These are phyloP conservation scores for Laspeyria flexula DNA, from an alignment of 2,888 invertebrate species.

Conservation along the genomic window DNA sequence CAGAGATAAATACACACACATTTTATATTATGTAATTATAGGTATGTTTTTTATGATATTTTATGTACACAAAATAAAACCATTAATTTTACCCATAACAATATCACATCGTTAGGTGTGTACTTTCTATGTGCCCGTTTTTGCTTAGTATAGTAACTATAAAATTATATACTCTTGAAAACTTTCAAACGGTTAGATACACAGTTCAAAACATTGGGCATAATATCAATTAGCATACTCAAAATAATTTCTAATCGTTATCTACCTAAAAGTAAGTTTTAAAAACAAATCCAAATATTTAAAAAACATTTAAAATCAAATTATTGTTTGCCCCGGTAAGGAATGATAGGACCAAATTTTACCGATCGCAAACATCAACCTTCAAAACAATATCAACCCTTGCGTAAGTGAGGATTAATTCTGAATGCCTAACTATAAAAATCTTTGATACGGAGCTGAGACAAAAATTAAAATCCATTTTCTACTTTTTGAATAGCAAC, in stretches of 20 bases:
- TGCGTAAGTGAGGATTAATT: constrained; percentile 1
- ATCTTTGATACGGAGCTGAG: too few relatives aligned
- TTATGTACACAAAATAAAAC: constrained; percentile 81
- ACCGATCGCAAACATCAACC: constrained; percentile 80
- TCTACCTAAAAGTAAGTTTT: constrained; percentile 24
- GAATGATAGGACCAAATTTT: constrained; percentile 88
- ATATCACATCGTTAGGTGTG: constrained; percentile 82
- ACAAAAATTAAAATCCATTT: too few relatives aligned
- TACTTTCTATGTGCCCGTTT: constrained; percentile 75
- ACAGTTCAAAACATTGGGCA: constrained; percentile 36
- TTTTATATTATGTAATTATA: constrained; percentile 60
- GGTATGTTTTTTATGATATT: constrained; percentile 68
- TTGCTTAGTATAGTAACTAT: constrained; percentile 59
- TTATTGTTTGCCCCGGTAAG: constrained; percentile 82
- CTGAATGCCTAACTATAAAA: too few relatives aligned
- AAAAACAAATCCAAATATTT: constrained; percentile 41
- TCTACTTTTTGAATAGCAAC: too few relatives aligned
- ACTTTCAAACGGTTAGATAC: constrained; percentile 26
- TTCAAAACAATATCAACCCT: constrained; percentile 39
- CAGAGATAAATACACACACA: constrained; percentile 74
- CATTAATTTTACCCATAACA: constrained; percentile 76
- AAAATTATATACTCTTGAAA: constrained; percentile 42
- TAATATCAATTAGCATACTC: constrained; percentile 23
- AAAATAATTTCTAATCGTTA: constrained; percentile 23
- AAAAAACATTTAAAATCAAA: constrained; percentile 49